Conservation (phyloP, 2,797 vertebrate genomes). For the Spea hammondii region DNA sequence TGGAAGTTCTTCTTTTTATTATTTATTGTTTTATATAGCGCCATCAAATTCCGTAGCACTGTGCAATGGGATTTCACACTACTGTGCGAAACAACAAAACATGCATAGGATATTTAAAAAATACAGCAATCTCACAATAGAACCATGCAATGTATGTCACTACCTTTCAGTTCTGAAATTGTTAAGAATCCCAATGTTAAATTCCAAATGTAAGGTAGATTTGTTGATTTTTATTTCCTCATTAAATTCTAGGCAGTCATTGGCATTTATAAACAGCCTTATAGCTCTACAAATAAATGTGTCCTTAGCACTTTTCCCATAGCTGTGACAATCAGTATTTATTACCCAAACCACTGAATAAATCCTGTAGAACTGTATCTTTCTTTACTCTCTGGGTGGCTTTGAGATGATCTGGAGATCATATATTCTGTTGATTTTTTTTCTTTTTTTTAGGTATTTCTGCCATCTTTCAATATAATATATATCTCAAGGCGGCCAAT, state of each 20-base stretch:
- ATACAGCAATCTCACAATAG: too few species aligned
- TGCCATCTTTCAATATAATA: not conserved
- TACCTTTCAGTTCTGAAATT: too few species aligned
- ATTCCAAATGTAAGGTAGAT: too few species aligned
- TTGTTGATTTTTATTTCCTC: not conserved
- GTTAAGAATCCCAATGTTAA: too few species aligned
- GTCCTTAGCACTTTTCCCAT: not conserved
- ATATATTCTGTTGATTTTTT: not conserved
- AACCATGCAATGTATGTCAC: too few species aligned
- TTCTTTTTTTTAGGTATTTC: too few species aligned
- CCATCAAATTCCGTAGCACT: too few species aligned
- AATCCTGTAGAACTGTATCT: not conserved
- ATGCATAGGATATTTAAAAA: too few species aligned
- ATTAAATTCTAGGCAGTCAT: slow-evolving; percentile 5
- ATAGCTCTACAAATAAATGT: slow-evolving; percentile 17
- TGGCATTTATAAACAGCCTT: slow-evolving; percentile 3
- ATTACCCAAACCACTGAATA: slow-evolving; percentile 12
- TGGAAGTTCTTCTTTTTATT: too few species aligned
- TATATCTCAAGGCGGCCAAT: slow-evolving; percentile 14
- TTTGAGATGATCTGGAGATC: slow-evolving; percentile 7
- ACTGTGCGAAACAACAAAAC: too few species aligned
- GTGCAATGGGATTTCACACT: too few species aligned
- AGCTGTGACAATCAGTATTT: slow-evolving; percentile 12
- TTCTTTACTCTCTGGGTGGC: not conserved
- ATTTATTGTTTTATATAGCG: too few species aligned